Conservation (phyloP, 2,113 vertebrate genomes). For the Centropus unirufus region DNA sequence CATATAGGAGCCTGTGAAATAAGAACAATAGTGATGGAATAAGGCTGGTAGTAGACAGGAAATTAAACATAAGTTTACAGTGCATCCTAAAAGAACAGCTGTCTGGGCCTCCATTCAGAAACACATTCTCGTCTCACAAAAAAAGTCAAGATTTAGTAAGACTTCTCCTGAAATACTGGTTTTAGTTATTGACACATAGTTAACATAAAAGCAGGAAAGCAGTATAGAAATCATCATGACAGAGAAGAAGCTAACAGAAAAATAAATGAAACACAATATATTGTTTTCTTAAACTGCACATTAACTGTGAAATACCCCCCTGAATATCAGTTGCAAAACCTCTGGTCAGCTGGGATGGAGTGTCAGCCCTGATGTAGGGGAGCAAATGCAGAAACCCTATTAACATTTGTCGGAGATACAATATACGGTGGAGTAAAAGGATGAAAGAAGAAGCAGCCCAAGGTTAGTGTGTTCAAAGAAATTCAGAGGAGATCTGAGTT, state of each 20-base stretch:
- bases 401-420: background rate
- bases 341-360: background rate
- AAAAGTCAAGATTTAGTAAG: background rate
- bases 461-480: background rate
- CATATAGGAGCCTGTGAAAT: background rate
- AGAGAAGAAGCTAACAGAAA: background rate
- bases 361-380: background rate
- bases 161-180: background rate
- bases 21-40: background rate
- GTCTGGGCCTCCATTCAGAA: background rate
- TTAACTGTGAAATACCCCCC: background rate
- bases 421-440: background rate
- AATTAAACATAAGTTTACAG: conserved; percentile 55
- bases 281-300: background rate
- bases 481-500: background rate
- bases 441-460: background rate
- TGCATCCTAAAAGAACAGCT: conserved; percentile 1
- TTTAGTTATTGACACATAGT: conserved; percentile 21
- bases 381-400: background rate
- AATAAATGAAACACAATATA: background rate
- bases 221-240: background rate
- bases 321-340: background rate
- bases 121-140: background rate
- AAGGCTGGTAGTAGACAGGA: conserved; percentile 40
- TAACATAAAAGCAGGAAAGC: conserved; percentile 1